Conservation (phyloP, 2,888 invertebrate genomes). For the Erebia aethiops region DNA sequence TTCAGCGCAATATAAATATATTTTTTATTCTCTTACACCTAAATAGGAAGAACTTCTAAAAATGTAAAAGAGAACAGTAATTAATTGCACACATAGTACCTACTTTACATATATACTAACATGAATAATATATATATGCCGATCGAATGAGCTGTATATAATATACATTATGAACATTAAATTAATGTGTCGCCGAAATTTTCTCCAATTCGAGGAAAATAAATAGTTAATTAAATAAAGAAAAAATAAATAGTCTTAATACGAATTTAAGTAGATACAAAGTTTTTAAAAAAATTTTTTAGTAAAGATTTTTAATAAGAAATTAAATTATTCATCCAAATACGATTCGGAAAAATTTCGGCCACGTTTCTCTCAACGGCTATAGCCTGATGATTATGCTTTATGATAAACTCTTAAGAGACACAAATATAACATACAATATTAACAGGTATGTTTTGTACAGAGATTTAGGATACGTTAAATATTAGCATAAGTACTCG, state of each 20-base stretch:
- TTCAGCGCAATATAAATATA: slow-evolving; percentile 74
- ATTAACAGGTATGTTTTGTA: slow-evolving; percentile 55
- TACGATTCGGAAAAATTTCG: slow-evolving; percentile 17
- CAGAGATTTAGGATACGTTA: slow-evolving; percentile 51
- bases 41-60: slow-evolving; percentile 76
- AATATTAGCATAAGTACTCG: slow-evolving; percentile 70
- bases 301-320: neutral
- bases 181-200: slow-evolving; percentile 23
- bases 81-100: slow-evolving; percentile 74
- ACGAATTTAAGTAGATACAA: slow-evolving; percentile 10
- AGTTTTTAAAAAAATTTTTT: neutral
- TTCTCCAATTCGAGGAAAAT: neutral
- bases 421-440: slow-evolving; percentile 41
- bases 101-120: slow-evolving; percentile 51
- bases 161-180: slow-evolving; percentile 30
- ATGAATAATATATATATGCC: slow-evolving; percentile 49
- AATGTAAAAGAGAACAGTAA: slow-evolving; percentile 73
- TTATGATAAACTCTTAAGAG: slow-evolving; percentile 39
- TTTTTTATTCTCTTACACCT: slow-evolving; percentile 64
- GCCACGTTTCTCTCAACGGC: slow-evolving; percentile 27
- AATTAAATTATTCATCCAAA: neutral
- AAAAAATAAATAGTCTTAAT: slow-evolving; percentile 9
- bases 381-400: slow-evolving; percentile 42
- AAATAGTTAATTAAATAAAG: neutral
- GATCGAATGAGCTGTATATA: slow-evolving; percentile 46